A percentile compares a stretch with the other conserved stretches of the same genome.
These are phyloP conservation scores for Patella ulyssiponensis DNA, from an alignment of 2,888 invertebrate genomes.

Conservation along the genomic window DNA sequence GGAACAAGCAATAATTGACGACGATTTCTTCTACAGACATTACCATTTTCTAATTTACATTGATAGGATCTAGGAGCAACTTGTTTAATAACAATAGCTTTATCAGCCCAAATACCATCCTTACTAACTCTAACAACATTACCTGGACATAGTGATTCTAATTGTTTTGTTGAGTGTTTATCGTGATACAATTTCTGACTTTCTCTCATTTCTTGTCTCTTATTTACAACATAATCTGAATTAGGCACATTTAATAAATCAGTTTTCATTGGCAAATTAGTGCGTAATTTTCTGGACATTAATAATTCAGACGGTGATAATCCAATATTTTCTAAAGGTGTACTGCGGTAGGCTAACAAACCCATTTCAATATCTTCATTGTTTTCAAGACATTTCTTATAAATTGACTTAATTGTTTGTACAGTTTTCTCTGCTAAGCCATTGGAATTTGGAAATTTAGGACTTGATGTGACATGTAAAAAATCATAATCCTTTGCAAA, in stretches of 20 bases:
- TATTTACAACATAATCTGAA: conserved; percentile 13
- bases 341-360: conserved; percentile 32
- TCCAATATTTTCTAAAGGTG: conserved; percentile 24
- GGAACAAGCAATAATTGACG: no score
- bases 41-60: no score
- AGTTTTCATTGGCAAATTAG: background rate
- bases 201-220: conserved; percentile 19
- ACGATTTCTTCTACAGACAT: no score
- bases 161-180: conserved; percentile 26
- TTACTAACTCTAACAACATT: background rate
- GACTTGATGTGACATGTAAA: conserved; percentile 22
- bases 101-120: background rate
- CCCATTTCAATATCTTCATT: conserved; percentile 23
- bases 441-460: conserved; percentile 31
- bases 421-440: conserved; percentile 32
- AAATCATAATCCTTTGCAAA: conserved; percentile 31
- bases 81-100: no score
- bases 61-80: no score
- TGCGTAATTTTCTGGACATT: no score
- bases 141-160: conserved; percentile 17
- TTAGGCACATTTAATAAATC: conserved; percentile 3
- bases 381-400: conserved; percentile 26
- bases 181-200: conserved; percentile 38
- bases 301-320: no score
- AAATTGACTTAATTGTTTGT: conserved; percentile 29